phyloP scores from a whole-genome alignment of 2,113 vertebrate species.

The Limnothrissa miodon region DNA sequence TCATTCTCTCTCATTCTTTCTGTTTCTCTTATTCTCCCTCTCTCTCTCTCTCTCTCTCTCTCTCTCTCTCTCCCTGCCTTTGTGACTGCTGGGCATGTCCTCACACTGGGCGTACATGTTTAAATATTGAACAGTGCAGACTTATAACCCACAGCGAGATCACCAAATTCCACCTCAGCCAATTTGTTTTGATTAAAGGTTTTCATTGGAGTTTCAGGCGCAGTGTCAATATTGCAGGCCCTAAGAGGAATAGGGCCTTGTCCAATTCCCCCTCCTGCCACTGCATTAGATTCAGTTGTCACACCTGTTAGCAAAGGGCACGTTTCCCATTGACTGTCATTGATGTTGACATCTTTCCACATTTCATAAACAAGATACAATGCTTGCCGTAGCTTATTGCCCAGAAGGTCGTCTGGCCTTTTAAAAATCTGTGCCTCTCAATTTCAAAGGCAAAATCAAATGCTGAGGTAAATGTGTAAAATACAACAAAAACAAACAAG shows the following conservation, averaged over 20 bases:
- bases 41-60: background rate
- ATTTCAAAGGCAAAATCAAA: too few relatives aligned
- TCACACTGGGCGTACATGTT: conserved; percentile 44
- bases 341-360: background rate
- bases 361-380: background rate
- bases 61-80: background rate
- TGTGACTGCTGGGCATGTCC: background rate
- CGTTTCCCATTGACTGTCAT: background rate
- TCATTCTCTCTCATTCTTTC: background rate
- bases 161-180: conserved; percentile 36
- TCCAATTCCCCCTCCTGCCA: background rate
- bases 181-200: conserved; percentile 24
- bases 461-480: background rate
- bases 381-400: background rate
- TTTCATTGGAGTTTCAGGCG: conserved; percentile 22
- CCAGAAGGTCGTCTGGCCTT: background rate
- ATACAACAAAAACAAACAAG: too few relatives aligned
- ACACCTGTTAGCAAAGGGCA: background rate
- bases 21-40: background rate
- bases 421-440: background rate
- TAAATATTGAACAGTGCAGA: conserved; percentile 54
- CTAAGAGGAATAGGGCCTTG: background rate
- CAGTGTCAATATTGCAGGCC: conserved; percentile 14
- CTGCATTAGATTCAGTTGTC: background rate
- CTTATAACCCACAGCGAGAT: conserved; percentile 37